These are phyloP conservation scores for Rotaria socialis DNA, from an alignment of 2,888 invertebrate genomes.

Conservation along the genomic window DNA sequence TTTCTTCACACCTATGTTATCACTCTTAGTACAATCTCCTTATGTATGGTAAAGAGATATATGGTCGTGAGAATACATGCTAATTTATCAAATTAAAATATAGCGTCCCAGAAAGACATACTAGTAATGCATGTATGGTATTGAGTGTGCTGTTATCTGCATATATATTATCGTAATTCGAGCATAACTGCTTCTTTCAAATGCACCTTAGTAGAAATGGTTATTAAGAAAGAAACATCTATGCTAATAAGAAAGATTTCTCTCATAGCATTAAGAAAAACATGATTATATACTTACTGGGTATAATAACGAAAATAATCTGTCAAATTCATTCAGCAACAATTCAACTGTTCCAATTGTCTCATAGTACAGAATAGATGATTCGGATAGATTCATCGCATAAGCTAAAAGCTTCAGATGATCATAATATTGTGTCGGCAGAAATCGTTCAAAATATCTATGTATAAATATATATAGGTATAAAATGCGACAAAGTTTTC, in stretches of 20 bases:
- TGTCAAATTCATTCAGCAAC: background rate
- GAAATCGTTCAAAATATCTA: background rate
- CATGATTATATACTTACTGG: background rate
- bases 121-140: too few species aligned
- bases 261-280: background rate
- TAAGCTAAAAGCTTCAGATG: background rate
- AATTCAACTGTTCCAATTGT: background rate
- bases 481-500: background rate
- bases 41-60: too few species aligned
- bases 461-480: background rate
- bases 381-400: background rate
- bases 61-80: too few species aligned
- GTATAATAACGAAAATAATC: background rate
- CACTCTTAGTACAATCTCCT: too few species aligned
- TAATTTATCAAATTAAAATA: too few species aligned
- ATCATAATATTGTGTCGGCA: background rate
- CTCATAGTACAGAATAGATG: background rate
- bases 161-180: too few species aligned
- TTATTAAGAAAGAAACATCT: too few species aligned
- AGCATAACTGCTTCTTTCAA: too few species aligned
- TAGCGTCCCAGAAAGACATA: too few species aligned
- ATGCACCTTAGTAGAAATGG: too few species aligned
- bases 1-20: too few species aligned
- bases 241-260: background rate
- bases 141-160: too few species aligned